phyloP scores from a whole-genome alignment of 2,888 invertebrate species.

The Diaperis boleti region DNA sequence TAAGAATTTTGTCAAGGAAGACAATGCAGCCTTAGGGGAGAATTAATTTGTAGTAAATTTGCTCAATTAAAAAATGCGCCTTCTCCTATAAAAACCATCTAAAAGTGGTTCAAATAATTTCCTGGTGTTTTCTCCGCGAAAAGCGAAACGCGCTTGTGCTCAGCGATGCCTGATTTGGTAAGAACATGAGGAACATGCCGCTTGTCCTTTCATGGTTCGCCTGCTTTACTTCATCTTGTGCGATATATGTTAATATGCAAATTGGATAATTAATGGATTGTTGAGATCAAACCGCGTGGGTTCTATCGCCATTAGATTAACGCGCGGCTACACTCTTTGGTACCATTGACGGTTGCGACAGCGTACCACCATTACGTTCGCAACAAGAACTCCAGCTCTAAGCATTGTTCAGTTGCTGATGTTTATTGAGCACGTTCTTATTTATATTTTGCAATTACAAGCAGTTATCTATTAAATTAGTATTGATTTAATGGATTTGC shows the following conservation, averaged over 20 bases:
- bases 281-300: slow-evolving; percentile 54
- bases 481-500: slow-evolving; percentile 56
- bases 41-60: too few relatives aligned
- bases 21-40: too few relatives aligned
- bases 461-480: slow-evolving; percentile 56
- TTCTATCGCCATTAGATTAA: slow-evolving; percentile 51
- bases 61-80: too few relatives aligned
- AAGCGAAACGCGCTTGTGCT: slow-evolving; percentile 51
- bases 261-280: slow-evolving; percentile 58
- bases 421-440: slow-evolving; percentile 56
- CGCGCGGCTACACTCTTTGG: slow-evolving; percentile 27
- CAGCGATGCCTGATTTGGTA: slow-evolving; percentile 56
- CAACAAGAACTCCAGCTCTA: slow-evolving; percentile 34
- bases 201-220: slow-evolving; percentile 57
- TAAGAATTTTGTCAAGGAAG: too few relatives aligned
- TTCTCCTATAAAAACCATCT: too few relatives aligned
- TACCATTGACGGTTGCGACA: slow-evolving; percentile 31
- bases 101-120: too few relatives aligned
- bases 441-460: slow-evolving; percentile 58
- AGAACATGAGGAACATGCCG: slow-evolving; percentile 54
- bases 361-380: slow-evolving; percentile 17
- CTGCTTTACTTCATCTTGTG: slow-evolving; percentile 56
- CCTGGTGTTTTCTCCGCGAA: too few relatives aligned
- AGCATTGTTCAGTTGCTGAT: slow-evolving; percentile 54
- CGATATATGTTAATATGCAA: slow-evolving; percentile 60